phyloP scores from a whole-genome alignment of 2,113 vertebrate genomes.

The Peromyscus polionotus region DNA sequence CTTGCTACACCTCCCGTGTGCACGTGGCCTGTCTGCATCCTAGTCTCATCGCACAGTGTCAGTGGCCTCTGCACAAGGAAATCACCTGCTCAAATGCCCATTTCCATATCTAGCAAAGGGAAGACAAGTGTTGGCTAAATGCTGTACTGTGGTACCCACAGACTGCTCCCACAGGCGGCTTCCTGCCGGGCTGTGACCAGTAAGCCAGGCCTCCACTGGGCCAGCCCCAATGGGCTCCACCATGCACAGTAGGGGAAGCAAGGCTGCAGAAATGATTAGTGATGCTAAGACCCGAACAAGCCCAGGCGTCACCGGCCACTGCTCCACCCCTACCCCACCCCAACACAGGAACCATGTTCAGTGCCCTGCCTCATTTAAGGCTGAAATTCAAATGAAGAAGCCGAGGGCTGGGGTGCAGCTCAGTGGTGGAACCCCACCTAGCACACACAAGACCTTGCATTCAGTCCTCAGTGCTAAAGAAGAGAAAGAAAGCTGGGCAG shows the following conservation, averaged over 20 bases:
- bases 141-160: no score
- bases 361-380: not conserved
- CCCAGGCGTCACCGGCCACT: not conserved
- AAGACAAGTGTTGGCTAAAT: not conserved
- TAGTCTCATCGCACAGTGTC: not conserved
- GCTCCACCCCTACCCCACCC: not conserved
- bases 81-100: not conserved
- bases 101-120: not conserved
- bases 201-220: not conserved
- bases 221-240: not conserved
- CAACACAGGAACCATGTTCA: no score
- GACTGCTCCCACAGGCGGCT: no score
- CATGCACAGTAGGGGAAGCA: fast-evolving
- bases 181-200: not conserved
- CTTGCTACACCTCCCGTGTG: fast-evolving
- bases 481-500: not conserved
- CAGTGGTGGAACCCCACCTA: not conserved
- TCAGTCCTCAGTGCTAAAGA: not conserved
- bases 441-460: not conserved
- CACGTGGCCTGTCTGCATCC: fast-evolving
- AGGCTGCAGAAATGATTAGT: not conserved
- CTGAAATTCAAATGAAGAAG: not conserved
- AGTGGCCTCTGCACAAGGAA: no score
- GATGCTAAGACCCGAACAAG: not conserved
- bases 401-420: not conserved